These are phyloP conservation scores for Sesia bembeciformis DNA, from an alignment of 2,888 invertebrate genomes.

Conservation along the genomic window DNA sequence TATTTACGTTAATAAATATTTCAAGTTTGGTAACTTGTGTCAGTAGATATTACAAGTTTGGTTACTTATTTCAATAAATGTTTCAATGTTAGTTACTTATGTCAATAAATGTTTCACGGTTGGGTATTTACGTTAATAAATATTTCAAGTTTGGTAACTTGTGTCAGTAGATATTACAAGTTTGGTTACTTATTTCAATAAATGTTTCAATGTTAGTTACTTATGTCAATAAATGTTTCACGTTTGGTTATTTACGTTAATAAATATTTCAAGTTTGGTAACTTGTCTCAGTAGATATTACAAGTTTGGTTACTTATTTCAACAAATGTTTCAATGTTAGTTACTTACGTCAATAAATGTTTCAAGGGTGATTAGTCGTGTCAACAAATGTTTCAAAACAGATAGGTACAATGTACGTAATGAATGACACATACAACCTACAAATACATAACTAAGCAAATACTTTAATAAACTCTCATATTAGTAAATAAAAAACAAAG, in stretches of 20 bases:
- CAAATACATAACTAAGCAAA: too few species aligned
- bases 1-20: constrained; percentile 37
- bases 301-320: constrained; percentile 47
- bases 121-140: constrained; percentile 20
- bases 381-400: too few species aligned
- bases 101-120: constrained; percentile 60
- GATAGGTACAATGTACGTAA: too few species aligned
- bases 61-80: background rate
- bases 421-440: too few species aligned
- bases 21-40: constrained; percentile 31
- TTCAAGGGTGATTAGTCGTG: constrained; percentile 37
- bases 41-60: constrained; percentile 48
- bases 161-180: constrained; percentile 18
- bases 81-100: too few species aligned
- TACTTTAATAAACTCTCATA: too few species aligned
- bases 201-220: constrained; percentile 49
- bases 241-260: too few species aligned
- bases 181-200: too few species aligned
- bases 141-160: constrained; percentile 38
- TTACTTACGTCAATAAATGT: constrained; percentile 32
- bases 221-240: too few species aligned
- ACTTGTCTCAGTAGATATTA: constrained; percentile 55
- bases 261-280: too few species aligned
- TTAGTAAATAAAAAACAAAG: too few species aligned
- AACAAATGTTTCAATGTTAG: too few species aligned